Evolutionary conservation across 2,888 invertebrate genomes (phyloP).

Genomic region (Oxytorus armatus): DNA sequence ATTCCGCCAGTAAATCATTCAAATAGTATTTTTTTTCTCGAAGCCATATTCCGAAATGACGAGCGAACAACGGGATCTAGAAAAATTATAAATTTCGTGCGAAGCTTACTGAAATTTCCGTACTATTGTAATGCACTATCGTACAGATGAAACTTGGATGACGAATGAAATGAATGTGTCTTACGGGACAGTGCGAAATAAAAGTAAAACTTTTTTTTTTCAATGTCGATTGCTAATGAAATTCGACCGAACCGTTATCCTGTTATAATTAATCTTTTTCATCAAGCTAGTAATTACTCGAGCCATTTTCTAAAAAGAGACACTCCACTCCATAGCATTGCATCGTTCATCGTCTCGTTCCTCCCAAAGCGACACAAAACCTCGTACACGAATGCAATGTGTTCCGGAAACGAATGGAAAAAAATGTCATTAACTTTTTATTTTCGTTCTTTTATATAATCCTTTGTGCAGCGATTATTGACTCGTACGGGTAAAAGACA

Average conservation of each 20-base stretch:
- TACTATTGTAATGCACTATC: too few species aligned
- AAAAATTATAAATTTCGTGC: too few species aligned
- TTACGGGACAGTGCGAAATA: too few species aligned
- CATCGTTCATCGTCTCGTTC: not conserved
- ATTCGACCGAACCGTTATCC: conserved; percentile 25
- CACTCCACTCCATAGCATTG: not conserved
- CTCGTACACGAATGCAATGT: not conserved
- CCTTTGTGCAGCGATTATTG: not conserved
- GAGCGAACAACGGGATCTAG: too few species aligned
- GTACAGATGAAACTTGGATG: too few species aligned
- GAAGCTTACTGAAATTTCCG: too few species aligned
- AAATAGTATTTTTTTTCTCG: too few species aligned
- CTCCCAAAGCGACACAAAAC: not conserved
- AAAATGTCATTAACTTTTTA: not conserved
- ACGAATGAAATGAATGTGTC: too few species aligned
- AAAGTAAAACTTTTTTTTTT: too few species aligned
- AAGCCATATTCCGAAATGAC: too few species aligned
- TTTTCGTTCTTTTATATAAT: not conserved
- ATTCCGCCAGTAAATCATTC: too few species aligned
- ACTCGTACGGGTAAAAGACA: not conserved
- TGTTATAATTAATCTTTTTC: conserved; percentile 76
- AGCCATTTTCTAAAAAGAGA: conserved; percentile 28
- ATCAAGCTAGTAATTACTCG: conserved; percentile 74
- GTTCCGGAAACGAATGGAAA: not conserved
- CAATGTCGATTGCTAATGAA: not conserved